phyloP scores from a whole-genome alignment of 92 coral and sea anemone genomes.

The Meandrina meandrites region DNA sequence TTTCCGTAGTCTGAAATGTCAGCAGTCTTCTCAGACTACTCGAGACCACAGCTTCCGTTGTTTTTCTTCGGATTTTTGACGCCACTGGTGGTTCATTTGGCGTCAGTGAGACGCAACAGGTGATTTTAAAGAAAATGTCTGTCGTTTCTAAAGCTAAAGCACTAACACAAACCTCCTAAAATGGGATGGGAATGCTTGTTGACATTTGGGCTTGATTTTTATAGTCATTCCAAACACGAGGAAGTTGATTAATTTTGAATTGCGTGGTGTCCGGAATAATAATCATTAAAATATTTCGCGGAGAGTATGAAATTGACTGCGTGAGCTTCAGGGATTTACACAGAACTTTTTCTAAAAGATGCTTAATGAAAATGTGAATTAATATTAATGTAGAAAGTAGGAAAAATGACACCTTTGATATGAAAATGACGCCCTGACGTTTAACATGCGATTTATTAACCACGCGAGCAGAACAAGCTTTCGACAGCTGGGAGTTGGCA shows the following conservation, averaged over 20 bases:
- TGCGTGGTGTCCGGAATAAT: too few species aligned
- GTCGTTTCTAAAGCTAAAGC: too few species aligned
- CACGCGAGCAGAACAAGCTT: background rate
- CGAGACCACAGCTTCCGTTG: too few species aligned
- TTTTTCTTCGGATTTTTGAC: background rate
- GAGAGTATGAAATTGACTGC: background rate
- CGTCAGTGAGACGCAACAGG: background rate
- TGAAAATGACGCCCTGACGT: too few species aligned
- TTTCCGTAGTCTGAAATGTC: too few species aligned
- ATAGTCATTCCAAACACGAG: too few species aligned
- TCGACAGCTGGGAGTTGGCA: background rate
- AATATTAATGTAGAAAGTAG: background rate
- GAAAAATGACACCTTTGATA: background rate
- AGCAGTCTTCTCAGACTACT: too few species aligned
- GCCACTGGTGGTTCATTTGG: background rate
- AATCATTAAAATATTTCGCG: background rate
- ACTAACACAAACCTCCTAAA: too few species aligned
- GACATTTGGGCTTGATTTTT: too few species aligned
- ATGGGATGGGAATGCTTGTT: too few species aligned
- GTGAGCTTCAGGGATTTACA: background rate
- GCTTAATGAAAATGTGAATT: background rate
- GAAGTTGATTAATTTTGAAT: too few species aligned
- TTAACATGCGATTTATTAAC: too few species aligned
- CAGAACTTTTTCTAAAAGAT: background rate
- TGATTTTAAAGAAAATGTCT: background rate